These are phyloP conservation scores for Paelopatides confundens DNA, from an alignment of 53 echinoderm and acorn worm species.

Conservation along the genomic window DNA sequence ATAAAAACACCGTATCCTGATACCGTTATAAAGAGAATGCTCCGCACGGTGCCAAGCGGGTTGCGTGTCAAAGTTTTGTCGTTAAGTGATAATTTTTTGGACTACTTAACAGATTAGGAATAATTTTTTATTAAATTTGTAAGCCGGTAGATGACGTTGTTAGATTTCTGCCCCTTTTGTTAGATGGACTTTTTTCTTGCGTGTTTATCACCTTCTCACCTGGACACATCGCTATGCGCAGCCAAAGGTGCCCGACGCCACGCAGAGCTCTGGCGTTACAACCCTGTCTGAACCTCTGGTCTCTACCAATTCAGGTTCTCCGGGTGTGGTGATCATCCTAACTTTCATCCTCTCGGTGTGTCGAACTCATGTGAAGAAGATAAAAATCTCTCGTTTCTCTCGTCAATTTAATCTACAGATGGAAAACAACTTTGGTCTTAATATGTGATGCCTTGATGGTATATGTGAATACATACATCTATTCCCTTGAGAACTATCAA, in stretches of 20 bases:
- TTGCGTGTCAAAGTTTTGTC: constrained; percentile 13
- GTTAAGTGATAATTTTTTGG: constrained; percentile 26
- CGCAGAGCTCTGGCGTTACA: not conserved
- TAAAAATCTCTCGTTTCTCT: constrained; percentile 29
- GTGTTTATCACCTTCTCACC: constrained; percentile 9
- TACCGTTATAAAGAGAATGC: not conserved
- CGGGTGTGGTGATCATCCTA: not conserved
- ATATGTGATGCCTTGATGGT: no score
- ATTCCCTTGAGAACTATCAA: no score
- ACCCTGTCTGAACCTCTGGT: constrained; percentile 5
- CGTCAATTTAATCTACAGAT: not conserved
- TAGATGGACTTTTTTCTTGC: not conserved
- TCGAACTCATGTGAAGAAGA: constrained; percentile 6
- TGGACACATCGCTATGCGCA: constrained; percentile 36
- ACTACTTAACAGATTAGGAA: constrained; percentile 34
- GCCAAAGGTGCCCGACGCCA: constrained; percentile 27
- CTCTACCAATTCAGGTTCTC: not conserved
- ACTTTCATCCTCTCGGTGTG: not conserved
- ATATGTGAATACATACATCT: no score
- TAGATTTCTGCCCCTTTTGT: constrained; percentile 10
- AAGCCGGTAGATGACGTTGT: not conserved
- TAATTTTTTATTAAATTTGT: constrained; percentile 28
- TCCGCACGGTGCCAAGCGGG: constrained; percentile 7
- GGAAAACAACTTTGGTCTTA: not conserved
- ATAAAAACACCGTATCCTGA: not conserved